A percentile compares a stretch with the other conserved stretches of the same genome.
phyloP scores from a whole-genome alignment of 2,888 invertebrate genomes.

The Pandemis heparana region DNA sequence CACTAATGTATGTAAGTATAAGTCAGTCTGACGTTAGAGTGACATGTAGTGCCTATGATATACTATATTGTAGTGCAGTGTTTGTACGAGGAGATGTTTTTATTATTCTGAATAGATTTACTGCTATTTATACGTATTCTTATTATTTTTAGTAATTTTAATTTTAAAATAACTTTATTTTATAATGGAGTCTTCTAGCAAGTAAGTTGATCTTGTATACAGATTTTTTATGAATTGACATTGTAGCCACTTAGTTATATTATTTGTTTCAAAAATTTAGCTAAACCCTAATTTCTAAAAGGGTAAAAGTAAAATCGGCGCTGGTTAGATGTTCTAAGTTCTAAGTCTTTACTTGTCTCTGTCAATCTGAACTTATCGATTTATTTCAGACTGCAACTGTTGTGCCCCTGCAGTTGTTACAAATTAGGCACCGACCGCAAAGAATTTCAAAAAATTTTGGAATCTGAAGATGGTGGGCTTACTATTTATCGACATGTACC shows the following conservation, averaged over 20 bases:
- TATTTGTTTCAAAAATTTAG: neutral
- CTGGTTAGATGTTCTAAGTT: no score
- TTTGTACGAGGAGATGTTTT: neutral
- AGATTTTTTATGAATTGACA: neutral
- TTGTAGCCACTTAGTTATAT: no score
- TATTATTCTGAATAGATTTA: slow-evolving; percentile 2
- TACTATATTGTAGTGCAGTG: neutral
- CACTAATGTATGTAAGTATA: neutral
- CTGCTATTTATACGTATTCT: neutral
- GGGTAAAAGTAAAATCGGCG: neutral
- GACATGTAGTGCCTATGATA: neutral
- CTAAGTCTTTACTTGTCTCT: neutral
- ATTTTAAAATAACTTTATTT: slow-evolving; percentile 9
- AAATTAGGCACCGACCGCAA: slow-evolving; percentile 47
- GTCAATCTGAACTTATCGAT: neutral
- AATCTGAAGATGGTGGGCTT: slow-evolving; percentile 57
- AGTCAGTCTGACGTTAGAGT: neutral
- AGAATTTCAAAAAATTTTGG: slow-evolving; percentile 57
- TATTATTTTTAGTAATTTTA: slow-evolving; percentile 3
- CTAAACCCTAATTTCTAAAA: neutral
- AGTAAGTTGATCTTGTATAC: neutral
- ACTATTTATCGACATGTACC: slow-evolving; percentile 55
- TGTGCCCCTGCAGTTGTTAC: slow-evolving; percentile 50
- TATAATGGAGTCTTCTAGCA: slow-evolving; percentile 1
- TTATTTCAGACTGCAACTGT: slow-evolving; percentile 36